Evolutionary conservation across 2,888 invertebrate species (phyloP).

Genomic region (Ichneumoninae sp.): DNA sequence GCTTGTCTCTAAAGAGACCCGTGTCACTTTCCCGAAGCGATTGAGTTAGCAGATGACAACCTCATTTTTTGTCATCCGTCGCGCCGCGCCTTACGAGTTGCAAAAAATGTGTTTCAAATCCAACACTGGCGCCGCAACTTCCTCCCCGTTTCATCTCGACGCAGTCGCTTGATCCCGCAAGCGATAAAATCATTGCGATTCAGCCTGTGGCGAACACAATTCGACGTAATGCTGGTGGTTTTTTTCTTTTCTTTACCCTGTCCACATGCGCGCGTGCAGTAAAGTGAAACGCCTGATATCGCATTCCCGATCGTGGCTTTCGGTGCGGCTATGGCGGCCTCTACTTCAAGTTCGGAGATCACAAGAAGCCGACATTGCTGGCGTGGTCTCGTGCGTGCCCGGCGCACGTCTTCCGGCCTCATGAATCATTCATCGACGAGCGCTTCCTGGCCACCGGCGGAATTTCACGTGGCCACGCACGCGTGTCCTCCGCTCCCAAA

Average conservation of each 20-base stretch:
- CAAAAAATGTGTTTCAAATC: background rate
- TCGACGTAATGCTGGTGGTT: background rate
- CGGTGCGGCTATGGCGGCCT: background rate
- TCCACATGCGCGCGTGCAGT: background rate
- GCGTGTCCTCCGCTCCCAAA: conserved; percentile 41
- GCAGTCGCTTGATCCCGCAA: background rate
- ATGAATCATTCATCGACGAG: conserved; percentile 77
- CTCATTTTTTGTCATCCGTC: background rate
- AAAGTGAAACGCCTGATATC: background rate
- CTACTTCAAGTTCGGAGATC: conserved; percentile 33
- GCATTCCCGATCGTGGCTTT: background rate
- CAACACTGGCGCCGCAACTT: background rate
- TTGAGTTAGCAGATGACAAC: background rate
- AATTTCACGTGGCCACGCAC: conserved; percentile 60
- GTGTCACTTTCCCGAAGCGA: background rate
- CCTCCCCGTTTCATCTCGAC: conserved; percentile 16
- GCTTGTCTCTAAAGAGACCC: too few species aligned
- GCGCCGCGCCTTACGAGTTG: too few species aligned
- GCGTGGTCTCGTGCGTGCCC: conserved; percentile 67
- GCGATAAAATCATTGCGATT: conserved; percentile 25
- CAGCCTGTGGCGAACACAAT: conserved; percentile 15
- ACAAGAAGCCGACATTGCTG: conserved; percentile 34
- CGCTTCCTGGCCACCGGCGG: conserved; percentile 69
- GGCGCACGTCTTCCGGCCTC: conserved; percentile 73
- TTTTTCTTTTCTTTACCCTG: background rate